Evolutionary conservation across 2,888 invertebrate species (phyloP).

Genomic region (Pristionchus maxplancki): DNA sequence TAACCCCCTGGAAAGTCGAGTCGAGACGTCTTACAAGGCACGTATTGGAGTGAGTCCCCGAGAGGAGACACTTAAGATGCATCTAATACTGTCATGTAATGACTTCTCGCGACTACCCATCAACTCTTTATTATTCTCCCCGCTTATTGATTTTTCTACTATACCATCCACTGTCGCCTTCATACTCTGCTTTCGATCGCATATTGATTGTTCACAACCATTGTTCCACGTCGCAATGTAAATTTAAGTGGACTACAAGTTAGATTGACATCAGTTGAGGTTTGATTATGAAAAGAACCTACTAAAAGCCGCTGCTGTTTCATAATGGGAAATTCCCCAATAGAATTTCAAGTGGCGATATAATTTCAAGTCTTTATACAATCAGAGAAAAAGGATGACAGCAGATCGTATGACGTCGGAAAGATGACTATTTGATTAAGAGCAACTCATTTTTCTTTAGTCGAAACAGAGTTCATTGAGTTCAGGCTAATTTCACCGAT

Average conservation of each 20-base stretch:
- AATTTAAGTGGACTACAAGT: no score
- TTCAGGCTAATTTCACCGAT: not conserved
- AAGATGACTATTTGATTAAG: not conserved
- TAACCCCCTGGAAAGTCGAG: not conserved
- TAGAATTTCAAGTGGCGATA: no score
- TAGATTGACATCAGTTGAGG: no score
- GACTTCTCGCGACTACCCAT: conserved; percentile 42
- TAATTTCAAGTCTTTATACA: no score
- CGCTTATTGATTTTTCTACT: not conserved
- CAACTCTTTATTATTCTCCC: not conserved
- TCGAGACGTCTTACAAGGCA: conserved; percentile 51
- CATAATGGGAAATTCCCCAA: no score
- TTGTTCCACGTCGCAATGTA: no score
- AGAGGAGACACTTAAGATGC: conserved; percentile 1
- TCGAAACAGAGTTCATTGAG: not conserved
- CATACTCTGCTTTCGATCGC: no score
- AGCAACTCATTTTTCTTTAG: not conserved
- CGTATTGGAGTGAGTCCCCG: conserved; percentile 40
- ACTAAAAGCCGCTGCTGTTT: no score
- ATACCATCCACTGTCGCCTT: no score
- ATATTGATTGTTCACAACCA: no score
- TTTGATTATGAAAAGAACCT: no score
- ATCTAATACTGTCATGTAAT: conserved; percentile 52
- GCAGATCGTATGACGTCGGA: no score
- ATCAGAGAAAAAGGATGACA: not conserved